Conservation (phyloP, 2,797 vertebrate genomes). For the Sebastiscus albofasciatus region DNA sequence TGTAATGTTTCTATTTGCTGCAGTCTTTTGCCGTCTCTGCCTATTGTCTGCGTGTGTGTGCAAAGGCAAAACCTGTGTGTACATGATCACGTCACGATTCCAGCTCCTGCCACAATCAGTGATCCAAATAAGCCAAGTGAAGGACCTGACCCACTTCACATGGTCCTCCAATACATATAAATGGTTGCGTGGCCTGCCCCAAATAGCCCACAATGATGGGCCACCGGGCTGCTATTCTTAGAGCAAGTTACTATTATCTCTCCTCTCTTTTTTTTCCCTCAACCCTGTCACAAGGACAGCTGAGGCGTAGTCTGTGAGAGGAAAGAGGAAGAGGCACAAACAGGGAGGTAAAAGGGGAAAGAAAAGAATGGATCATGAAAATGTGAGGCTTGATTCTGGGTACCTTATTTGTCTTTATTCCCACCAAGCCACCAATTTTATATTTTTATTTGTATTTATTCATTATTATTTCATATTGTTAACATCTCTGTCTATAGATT, state of each 20-base stretch:
- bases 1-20: neutral
- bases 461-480: neutral
- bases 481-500: neutral
- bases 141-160: conserved; percentile 58
- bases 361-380: neutral
- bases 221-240: conserved; percentile 59
- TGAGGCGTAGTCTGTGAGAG: neutral
- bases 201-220: conserved; percentile 48
- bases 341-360: neutral
- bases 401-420: neutral
- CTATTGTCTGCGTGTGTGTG: neutral
- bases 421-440: neutral
- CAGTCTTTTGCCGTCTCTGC: neutral
- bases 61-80: neutral
- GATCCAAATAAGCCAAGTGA: conserved; percentile 44
- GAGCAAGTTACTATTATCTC: conserved; percentile 51
- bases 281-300: conserved; percentile 48
- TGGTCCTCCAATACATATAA: conserved; percentile 48
- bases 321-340: conserved; percentile 4
- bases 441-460: neutral
- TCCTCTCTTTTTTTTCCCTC: neutral
- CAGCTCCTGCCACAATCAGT: conserved; percentile 64
- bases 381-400: neutral
- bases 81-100: conserved; percentile 14
- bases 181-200: conserved; percentile 28